Conservation (phyloP, 1,140 invertebrate species). For the Onthophagus taurus region DNA sequence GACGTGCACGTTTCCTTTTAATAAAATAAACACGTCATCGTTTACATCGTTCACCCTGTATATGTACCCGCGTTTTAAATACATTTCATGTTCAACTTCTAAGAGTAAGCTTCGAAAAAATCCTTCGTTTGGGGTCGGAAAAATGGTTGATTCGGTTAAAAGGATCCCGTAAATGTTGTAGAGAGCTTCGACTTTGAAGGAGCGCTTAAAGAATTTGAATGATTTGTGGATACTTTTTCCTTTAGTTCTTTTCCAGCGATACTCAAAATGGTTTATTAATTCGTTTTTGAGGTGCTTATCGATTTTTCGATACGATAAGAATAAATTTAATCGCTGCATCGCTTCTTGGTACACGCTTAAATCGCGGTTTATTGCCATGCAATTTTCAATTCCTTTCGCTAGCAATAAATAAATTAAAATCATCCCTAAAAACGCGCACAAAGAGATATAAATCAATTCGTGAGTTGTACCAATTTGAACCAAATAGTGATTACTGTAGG, state of each 20-base stretch:
- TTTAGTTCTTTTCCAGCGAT: constrained; percentile 14
- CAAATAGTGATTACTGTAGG: no score
- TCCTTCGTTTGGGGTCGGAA: constrained; percentile 6
- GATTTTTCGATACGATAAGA: constrained; percentile 13
- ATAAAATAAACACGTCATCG: constrained; percentile 8
- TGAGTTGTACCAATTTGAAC: no score
- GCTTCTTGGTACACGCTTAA: constrained; percentile 13
- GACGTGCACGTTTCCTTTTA: constrained; percentile 9
- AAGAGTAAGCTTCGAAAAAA: constrained; percentile 13
- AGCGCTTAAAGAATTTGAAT: constrained; percentile 13
- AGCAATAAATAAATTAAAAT: no score
- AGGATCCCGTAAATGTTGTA: constrained; percentile 14
- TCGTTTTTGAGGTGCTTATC: constrained; percentile 16
- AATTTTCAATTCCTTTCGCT: constrained; percentile 1
- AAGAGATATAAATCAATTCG: no score
- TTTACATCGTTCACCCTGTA: constrained; percentile 11
- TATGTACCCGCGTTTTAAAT: constrained; percentile 8
- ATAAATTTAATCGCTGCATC: constrained; percentile 12
- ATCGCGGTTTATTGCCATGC: constrained; percentile 1
- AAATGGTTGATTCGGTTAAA: constrained; percentile 11
- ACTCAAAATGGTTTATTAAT: constrained; percentile 18
- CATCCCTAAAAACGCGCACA: no score
- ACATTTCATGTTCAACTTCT: neutral
- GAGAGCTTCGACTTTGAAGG: constrained; percentile 13
- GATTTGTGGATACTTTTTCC: constrained; percentile 8